Percentiles rank a stretch among this genome's conserved stretches.
phyloP scores from a whole-genome alignment of 2,888 invertebrate genomes.

The Linnaemya vulpina region DNA sequence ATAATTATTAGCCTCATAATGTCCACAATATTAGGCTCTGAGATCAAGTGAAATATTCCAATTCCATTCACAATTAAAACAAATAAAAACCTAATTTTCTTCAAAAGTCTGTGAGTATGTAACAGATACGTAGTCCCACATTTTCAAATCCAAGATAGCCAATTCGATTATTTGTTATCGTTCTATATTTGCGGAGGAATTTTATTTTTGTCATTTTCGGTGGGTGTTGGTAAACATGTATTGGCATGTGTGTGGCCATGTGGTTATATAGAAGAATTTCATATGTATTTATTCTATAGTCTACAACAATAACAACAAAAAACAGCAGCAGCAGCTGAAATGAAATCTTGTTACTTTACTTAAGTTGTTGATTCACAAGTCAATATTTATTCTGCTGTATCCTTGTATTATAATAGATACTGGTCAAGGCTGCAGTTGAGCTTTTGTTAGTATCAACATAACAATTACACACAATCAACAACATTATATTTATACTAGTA shows the following conservation, averaged over 20 bases:
- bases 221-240: neutral
- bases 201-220: neutral
- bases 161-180: neutral
- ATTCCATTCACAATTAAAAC: too few relatives aligned
- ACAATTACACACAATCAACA: conserved; percentile 32
- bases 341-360: conserved; percentile 63
- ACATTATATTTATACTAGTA: neutral
- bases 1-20: too few relatives aligned
- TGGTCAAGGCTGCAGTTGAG: conserved; percentile 58
- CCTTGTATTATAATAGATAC: conserved; percentile 28
- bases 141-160: neutral
- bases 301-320: conserved; percentile 1
- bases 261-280: conserved; percentile 5
- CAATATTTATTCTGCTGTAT: conserved; percentile 62
- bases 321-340: conserved; percentile 19
- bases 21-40: too few relatives aligned
- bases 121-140: neutral
- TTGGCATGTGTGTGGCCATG: neutral
- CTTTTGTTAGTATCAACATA: conserved; percentile 39
- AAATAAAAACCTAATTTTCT: conserved; percentile 18
- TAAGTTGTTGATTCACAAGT: conserved; percentile 68
- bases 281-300: conserved; percentile 13
- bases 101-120: neutral
- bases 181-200: neutral
- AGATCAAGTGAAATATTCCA: too few relatives aligned